phyloP scores from a whole-genome alignment of 2,888 invertebrate species.

The Torymus aiolomorphi region DNA sequence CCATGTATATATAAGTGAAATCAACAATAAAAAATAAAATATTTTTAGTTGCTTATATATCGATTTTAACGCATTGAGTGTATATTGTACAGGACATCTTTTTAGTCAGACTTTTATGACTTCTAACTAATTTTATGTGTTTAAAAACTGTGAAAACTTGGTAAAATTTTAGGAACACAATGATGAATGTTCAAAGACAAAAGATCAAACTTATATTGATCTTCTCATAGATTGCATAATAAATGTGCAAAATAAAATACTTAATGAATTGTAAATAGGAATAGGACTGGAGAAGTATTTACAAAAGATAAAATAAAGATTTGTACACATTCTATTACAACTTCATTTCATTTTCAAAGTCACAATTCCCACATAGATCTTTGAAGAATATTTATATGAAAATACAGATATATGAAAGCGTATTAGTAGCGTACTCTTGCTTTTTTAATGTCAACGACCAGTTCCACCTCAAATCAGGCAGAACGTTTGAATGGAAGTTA shows the following conservation, averaged over 20 bases:
- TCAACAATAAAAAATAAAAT: background rate
- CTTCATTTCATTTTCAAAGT: constrained; percentile 57
- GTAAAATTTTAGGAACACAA: constrained; percentile 51
- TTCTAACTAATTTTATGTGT: constrained; percentile 34
- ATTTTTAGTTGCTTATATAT: constrained; percentile 34
- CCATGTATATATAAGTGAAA: constrained; percentile 19
- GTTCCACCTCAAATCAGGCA: too few species aligned
- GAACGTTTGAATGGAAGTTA: too few species aligned
- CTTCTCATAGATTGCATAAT: constrained; percentile 16
- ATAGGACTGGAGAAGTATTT: constrained; percentile 42
- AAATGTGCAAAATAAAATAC: constrained; percentile 37
- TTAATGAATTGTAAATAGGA: constrained; percentile 54
- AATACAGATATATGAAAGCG: constrained; percentile 58
- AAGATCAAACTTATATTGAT: constrained; percentile 24
- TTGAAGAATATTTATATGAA: constrained; percentile 57
- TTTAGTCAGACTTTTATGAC: constrained; percentile 31
- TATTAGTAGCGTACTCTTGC: constrained; percentile 52
- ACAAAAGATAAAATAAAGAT: constrained; percentile 49
- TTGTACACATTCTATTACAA: constrained; percentile 57
- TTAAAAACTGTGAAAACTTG: constrained; percentile 29
- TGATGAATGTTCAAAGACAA: constrained; percentile 26
- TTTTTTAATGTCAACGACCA: constrained; percentile 38
- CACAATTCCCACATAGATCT: constrained; percentile 55
- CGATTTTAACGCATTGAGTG: constrained; percentile 30
- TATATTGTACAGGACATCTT: constrained; percentile 29